A percentile compares a stretch with the other conserved stretches of the same genome.
phyloP scores from a whole-genome alignment of 2,888 invertebrate species.

The Bimastos eiseni region DNA sequence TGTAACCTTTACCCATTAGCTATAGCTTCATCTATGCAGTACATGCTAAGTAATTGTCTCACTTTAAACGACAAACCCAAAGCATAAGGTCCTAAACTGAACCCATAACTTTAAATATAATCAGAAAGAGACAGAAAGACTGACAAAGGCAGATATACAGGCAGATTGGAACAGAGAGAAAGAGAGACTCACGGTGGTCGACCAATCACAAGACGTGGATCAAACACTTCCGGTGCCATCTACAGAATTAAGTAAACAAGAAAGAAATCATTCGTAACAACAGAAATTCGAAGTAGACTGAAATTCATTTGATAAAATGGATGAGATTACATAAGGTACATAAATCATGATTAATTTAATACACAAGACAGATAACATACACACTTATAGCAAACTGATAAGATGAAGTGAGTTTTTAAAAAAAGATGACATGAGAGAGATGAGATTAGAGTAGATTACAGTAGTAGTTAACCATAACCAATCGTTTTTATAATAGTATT shows the following conservation, averaged over 20 bases:
- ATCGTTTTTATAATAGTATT: too few species aligned
- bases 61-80: neutral
- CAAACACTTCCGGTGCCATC: slow-evolving; percentile 21
- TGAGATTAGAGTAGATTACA: too few species aligned
- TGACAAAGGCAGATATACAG: neutral
- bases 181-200: slow-evolving; percentile 19
- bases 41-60: neutral
- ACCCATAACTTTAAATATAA: neutral
- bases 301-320: neutral
- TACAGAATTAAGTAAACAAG: neutral
- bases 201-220: slow-evolving; percentile 16
- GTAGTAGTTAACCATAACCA: too few species aligned
- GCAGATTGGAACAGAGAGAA: neutral
- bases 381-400: too few species aligned
- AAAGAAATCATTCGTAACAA: neutral
- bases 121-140: neutral
- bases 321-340: neutral
- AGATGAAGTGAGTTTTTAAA: too few species aligned
- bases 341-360: neutral
- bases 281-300: neutral
- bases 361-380: neutral
- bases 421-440: too few species aligned
- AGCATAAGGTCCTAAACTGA: neutral
- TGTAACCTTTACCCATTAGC: neutral
- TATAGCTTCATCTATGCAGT: neutral